Base-by-base conservation (phyloP, 2,888 invertebrate genomes). In the Dorcus hopei region DNA sequence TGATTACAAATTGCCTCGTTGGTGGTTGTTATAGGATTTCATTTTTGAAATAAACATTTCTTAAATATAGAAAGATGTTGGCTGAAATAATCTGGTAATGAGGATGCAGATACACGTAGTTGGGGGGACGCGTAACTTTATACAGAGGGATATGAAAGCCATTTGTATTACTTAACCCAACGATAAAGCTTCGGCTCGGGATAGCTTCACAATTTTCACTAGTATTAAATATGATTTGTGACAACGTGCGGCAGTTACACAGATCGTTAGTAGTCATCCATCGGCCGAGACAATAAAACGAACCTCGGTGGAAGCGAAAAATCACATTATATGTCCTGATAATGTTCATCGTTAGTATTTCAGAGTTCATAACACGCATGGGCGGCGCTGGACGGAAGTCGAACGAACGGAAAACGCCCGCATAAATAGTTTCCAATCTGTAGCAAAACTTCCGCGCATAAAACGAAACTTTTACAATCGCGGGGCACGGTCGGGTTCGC, bases 81-180 rank as follows among this genome's bases (percentile, higher is more conserved):
- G 26, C 3, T 33, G 6, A 33, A 16, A 9, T 52, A 45, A 43
- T 26, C 26, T 41, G 16, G 19, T 26, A 26, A n/a, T 38, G 42
- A 52, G 38, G 51, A 55, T 50, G 50, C 56, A 51, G 56, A 54
- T 57, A 64, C 64, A 62, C 49, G 59, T 61, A 57, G 54, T 62
- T 52, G 50, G 62, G 64, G 64, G 64, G 64, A 61, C 14, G 40
- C 50, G 40, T 50, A 39, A 50, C 50, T 50, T 39, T 39, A 33
- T 33, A 40, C 50, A 40, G 39, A 72, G 70, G 75, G 73, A 72
- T 75, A 73, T 72, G 73, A 72, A 71, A 72, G 73, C 76, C 79
- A 80, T 81, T 80, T 78, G 79, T 81, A 81, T 81, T 81, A 80
- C 80, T 80, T 80, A 80, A 77, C 75, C 74, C 73, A 73, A 75